Percentiles rank a stretch among this genome's conserved stretches.
Conservation (phyloP, 2,888 invertebrate species). For the Rotaria magnacalcarata region DNA sequence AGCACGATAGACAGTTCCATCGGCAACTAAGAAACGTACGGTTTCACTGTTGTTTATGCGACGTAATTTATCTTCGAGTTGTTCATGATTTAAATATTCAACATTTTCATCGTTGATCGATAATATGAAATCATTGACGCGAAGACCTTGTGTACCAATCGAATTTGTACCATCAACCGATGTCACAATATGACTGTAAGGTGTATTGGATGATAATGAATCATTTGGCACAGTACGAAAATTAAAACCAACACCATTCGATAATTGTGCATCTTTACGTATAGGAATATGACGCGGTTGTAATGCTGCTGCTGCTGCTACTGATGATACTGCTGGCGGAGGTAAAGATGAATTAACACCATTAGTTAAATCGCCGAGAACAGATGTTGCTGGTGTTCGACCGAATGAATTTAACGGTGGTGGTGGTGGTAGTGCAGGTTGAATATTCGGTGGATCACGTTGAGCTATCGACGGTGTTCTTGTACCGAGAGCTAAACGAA, state of each 20-base stretch:
- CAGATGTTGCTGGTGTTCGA: background rate
- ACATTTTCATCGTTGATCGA: conserved; percentile 36
- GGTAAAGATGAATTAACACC: background rate
- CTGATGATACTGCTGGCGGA: background rate
- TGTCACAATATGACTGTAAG: conserved; percentile 11
- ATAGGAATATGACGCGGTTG: background rate
- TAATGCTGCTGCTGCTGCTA: background rate
- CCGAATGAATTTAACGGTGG: background rate
- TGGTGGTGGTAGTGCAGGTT: background rate
- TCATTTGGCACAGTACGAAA: background rate
- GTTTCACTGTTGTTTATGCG: conserved; percentile 24
- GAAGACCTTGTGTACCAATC: background rate
- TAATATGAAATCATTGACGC: conserved; percentile 10
- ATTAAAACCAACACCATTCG: background rate
- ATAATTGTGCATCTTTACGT: background rate
- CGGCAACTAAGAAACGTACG: conserved; percentile 27
- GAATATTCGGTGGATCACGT: background rate
- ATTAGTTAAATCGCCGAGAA: background rate
- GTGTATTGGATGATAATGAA: background rate
- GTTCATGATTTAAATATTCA: conserved; percentile 20
- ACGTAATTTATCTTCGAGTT: conserved; percentile 29
- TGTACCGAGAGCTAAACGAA: background rate
- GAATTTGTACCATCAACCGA: background rate
- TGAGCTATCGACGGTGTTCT: background rate
- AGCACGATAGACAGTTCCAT: conserved; percentile 23